Evolutionary conservation across 2,888 invertebrate genomes (phyloP), one percentile per base, ranked within the genome.

Genomic region (Stenotaenia linearis): DNA sequence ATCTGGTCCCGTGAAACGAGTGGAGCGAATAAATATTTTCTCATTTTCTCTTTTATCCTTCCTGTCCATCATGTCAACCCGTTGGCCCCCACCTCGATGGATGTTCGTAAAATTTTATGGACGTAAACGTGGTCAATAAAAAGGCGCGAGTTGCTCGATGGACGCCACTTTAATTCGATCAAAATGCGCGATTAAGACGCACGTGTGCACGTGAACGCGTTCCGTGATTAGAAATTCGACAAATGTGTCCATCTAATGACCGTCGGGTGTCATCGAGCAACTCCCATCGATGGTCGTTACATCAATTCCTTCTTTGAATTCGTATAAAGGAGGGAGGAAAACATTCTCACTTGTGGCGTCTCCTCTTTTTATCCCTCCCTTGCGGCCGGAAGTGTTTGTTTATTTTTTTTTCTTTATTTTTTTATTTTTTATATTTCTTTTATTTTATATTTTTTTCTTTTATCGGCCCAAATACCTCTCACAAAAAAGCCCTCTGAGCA

Each of bases 31-130:
- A n/a, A n/a, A n/a, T n/a, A n/a, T n/a, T n/a, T n/a, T n/a, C 28
- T 32, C 75, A 23, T 74, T 74, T 18, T 23, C 32, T 74, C 23
- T 32, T 74, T n/a, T n/a, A n/a, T 15, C 18, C 32, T 15, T 25
- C 32, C 75, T 32, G 30, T 74, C 28, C 75, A 74, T 74, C 75
- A 74, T 28, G 75, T 74, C 32, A 50, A 50, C 50, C 50, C 50
- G 15, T 50, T 50, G 50, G 50, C 50, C 50, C 50, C 50, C 18
- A 50, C 50, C 50, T 50, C 50, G 50, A n/a, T 50, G 50, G 50
- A 50, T 50, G 50, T 50, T 50, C 50, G 50, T 50, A 50, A 50
- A 50, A 50, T 50, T 50, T 50, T 50, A 50, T 50, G 50, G 50
- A 50, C 50, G 50, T 50, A 50, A 50, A 50, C 50, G 50, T 50